These are phyloP conservation scores for Sebastiscus albofasciatus DNA, from an alignment of 2,797 vertebrate species.

Conservation along the genomic window DNA sequence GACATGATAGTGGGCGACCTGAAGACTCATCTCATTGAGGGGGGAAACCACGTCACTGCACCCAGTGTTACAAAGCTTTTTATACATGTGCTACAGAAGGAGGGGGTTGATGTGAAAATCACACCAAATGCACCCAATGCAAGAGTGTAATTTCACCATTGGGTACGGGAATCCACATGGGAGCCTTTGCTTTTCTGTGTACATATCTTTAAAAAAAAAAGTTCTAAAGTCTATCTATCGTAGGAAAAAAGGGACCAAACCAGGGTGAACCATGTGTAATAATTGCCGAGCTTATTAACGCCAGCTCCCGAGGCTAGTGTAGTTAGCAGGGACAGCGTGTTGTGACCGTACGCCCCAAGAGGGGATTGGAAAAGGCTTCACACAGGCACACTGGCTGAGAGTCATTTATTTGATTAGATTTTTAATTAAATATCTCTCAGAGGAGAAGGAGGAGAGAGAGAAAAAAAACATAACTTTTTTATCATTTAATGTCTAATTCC, in stretches of 20 bases:
- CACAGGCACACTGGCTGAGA: constrained; percentile 66
- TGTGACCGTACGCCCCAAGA: constrained; percentile 66
- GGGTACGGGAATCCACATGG: background rate
- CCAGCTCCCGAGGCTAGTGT: constrained; percentile 57
- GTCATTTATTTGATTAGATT: constrained; percentile 83
- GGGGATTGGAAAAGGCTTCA: constrained; percentile 70
- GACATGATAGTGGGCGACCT: constrained; percentile 27
- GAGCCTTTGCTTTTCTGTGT: background rate
- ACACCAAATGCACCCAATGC: constrained; percentile 7
- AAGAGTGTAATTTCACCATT: background rate
- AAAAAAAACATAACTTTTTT: constrained; percentile 53
- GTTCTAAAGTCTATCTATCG: constrained; percentile 29
- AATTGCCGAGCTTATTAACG: constrained; percentile 64
- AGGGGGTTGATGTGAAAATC: background rate
- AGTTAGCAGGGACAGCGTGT: constrained; percentile 74
- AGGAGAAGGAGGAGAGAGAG: constrained; percentile 46
- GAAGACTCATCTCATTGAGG: constrained; percentile 14
- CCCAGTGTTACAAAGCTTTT: background rate
- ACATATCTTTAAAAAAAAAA: constrained; percentile 31
- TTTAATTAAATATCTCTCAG: constrained; percentile 80
- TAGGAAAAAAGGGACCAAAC: constrained; percentile 47
- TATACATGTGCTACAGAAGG: background rate
- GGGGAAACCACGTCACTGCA: background rate
- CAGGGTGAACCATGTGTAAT: constrained; percentile 58
- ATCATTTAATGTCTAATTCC: constrained; percentile 78